phyloP scores from a whole-genome alignment of 2,797 vertebrate genomes.

The Sylvia borin region DNA sequence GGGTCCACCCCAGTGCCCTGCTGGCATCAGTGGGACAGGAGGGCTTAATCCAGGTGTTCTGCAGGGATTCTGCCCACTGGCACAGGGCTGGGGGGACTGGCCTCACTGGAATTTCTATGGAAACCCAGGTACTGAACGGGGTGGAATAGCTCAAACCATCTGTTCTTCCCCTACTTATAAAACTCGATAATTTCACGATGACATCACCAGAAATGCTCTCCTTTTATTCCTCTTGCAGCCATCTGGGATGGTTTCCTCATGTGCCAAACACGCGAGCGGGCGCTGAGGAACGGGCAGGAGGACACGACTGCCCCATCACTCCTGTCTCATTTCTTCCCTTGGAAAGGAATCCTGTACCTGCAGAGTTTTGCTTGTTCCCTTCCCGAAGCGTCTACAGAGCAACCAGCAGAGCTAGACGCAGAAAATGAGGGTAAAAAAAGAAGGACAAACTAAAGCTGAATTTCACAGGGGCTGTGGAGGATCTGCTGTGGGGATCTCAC shows the following conservation, averaged over 20 bases:
- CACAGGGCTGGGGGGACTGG: neutral
- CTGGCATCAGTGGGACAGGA: neutral
- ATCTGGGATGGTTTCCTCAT: constrained; percentile 49
- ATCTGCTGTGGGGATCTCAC: neutral
- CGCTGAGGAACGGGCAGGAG: neutral
- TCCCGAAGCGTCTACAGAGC: neutral
- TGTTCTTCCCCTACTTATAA: constrained; percentile 66
- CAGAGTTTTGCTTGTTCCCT: neutral
- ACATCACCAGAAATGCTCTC: constrained; percentile 27
- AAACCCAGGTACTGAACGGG: constrained; percentile 45
- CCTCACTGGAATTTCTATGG: constrained; percentile 33
- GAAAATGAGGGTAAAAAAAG: constrained; percentile 35
- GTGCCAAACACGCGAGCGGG: constrained; percentile 19
- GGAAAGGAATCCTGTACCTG: neutral
- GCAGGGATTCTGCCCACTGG: neutral
- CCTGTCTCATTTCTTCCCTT: neutral
- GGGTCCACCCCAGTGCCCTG: neutral
- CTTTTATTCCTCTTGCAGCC: constrained; percentile 15
- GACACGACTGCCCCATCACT: neutral
- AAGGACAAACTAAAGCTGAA: neutral
- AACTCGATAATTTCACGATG: constrained; percentile 4
- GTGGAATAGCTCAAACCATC: constrained; percentile 48
- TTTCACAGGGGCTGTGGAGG: fast-evolving
- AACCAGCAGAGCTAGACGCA: neutral
- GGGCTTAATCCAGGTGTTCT: neutral